These are phyloP conservation scores for Drosophila kuntzei DNA, from an alignment of 2,888 invertebrate genomes.

Conservation along the genomic window DNA sequence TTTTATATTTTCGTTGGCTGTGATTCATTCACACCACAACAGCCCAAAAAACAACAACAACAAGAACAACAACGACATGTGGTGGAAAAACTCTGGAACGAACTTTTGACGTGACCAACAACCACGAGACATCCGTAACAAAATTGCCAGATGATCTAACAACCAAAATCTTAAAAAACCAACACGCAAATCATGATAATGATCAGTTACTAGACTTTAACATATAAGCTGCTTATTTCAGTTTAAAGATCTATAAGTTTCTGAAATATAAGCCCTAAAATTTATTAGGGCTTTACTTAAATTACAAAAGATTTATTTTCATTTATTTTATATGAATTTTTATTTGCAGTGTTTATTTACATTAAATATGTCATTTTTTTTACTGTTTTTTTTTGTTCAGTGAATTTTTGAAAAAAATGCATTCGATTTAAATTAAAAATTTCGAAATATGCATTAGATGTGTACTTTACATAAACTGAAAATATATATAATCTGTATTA, in stretches of 20 bases:
- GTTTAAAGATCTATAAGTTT: not conserved
- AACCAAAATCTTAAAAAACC: not conserved
- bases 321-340: not conserved
- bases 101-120: constrained; percentile 31
- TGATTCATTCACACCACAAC: constrained; percentile 60
- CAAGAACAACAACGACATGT: constrained; percentile 42
- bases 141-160: constrained; percentile 40
- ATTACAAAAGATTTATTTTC: not conserved
- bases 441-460: too few species aligned
- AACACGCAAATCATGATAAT: not conserved
- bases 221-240: not conserved
- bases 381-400: not conserved
- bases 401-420: not conserved
- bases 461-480: too few species aligned
- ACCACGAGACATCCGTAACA: constrained; percentile 16
- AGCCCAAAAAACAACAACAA: constrained; percentile 19
- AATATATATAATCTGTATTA: too few species aligned
- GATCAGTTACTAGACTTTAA: not conserved
- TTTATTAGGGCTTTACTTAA: not conserved
- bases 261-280: not conserved
- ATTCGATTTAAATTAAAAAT: too few species aligned
- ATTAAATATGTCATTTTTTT: not conserved
- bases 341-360: not conserved
- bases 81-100: constrained; percentile 31
- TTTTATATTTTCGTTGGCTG: constrained; percentile 53